Conservation (phyloP, 2,113 vertebrate species). For the Accipiter cooperii region DNA sequence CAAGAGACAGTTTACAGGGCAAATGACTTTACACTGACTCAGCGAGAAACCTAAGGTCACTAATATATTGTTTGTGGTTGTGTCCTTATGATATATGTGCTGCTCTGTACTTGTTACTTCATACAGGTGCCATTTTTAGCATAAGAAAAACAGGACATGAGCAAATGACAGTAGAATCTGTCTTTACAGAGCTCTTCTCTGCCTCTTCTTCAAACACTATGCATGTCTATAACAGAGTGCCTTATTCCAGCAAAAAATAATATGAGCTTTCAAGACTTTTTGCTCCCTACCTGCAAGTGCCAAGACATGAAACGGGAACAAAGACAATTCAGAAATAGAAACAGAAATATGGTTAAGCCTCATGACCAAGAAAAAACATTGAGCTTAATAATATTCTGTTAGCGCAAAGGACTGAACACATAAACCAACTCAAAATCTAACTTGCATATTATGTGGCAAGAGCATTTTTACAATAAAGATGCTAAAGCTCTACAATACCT, state of each 20-base stretch:
- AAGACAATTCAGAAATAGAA: not conserved
- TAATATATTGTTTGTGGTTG: not conserved
- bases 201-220: not conserved
- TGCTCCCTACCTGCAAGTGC: not conserved
- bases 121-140: not conserved
- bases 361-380: not conserved
- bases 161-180: not conserved
- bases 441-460: not conserved
- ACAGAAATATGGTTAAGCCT: not conserved
- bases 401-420: not conserved
- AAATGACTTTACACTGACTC: not conserved
- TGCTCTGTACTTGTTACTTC: not conserved
- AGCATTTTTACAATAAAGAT: constrained; percentile 2
- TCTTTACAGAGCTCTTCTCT: not conserved
- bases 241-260: not conserved
- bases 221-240: not conserved
- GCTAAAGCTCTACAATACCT: constrained; percentile 23
- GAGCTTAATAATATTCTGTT: not conserved
- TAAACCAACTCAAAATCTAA: not conserved
- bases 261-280: not conserved
- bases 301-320: not conserved
- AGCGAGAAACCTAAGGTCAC: not conserved
- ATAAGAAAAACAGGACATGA: not conserved
- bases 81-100: not conserved
- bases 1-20: not conserved